Evolutionary conservation across 2,888 invertebrate species (phyloP).

Genomic region (Drosophila koepferae): DNA sequence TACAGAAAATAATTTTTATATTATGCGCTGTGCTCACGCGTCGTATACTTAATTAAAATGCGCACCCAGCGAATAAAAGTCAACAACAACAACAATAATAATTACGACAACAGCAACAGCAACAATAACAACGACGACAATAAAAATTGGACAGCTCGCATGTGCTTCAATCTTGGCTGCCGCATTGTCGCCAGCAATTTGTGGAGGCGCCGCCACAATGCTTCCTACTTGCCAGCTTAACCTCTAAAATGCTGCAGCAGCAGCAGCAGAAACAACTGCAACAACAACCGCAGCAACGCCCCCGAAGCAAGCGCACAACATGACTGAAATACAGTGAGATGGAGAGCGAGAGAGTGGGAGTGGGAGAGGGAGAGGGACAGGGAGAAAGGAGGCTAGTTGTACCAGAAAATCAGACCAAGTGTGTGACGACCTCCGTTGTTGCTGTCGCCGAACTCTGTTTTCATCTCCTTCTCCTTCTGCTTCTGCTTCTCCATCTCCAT

Average conservation of each 20-base stretch:
- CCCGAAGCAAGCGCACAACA: conserved; percentile 58
- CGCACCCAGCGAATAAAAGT: conserved; percentile 44
- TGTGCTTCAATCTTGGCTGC: conserved; percentile 41
- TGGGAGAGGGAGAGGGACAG: conserved; percentile 4
- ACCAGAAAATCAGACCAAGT: conserved; percentile 73
- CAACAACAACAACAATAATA: conserved; percentile 6
- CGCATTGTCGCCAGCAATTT: conserved; percentile 71
- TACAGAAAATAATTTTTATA: conserved; percentile 32
- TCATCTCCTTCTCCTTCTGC: background rate
- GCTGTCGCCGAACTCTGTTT: conserved; percentile 40
- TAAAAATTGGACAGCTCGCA: conserved; percentile 24
- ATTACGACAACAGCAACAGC: conserved; percentile 4
- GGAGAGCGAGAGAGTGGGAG: conserved; percentile 4
- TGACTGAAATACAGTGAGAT: background rate
- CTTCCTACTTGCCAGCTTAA: conserved; percentile 76
- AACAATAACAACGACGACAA: conserved; percentile 10
- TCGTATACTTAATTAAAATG: conserved; percentile 64
- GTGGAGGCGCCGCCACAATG: conserved; percentile 68
- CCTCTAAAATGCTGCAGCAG: conserved; percentile 64
- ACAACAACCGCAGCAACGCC: conserved; percentile 54
- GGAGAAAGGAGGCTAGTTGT: conserved; percentile 18
- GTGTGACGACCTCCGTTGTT: conserved; percentile 72
- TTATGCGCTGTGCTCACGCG: conserved; percentile 52
- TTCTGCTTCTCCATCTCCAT: background rate
- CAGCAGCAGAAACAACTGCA: conserved; percentile 29